Conservation (phyloP, 1,140 invertebrate genomes). For the Coboldia fuscipes region DNA sequence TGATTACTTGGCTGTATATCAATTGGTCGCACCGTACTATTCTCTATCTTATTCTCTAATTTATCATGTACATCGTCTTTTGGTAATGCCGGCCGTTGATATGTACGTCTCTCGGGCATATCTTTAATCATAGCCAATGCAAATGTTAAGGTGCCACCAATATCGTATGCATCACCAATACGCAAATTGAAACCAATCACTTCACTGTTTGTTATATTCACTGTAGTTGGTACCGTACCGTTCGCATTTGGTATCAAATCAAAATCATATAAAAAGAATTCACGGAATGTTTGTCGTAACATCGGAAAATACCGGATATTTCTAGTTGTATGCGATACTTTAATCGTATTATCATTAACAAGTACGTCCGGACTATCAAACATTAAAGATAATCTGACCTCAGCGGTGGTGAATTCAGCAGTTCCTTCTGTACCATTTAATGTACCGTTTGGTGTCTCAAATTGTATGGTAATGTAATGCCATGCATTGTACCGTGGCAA, state of each 20-base stretch:
- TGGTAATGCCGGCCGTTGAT: conserved; percentile 9
- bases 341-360: conserved; percentile 8
- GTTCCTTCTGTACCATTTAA: conserved; percentile 5
- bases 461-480: conserved; percentile 30
- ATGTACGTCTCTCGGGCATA: neutral
- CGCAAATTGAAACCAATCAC: conserved; percentile 37
- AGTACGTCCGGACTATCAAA: neutral
- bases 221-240: conserved; percentile 30
- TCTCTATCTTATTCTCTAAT: neutral
- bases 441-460: conserved; percentile 3
- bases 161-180: conserved; percentile 39
- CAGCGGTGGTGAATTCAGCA: conserved; percentile 6
- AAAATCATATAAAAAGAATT: conserved; percentile 49
- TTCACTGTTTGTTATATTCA: conserved; percentile 36
- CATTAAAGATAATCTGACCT: conserved; percentile 9
- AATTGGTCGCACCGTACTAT: conserved; percentile 16
- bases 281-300: conserved; percentile 37
- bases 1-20: conserved; percentile 16
- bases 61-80: conserved; percentile 10
- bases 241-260: conserved; percentile 32
- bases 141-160: conserved; percentile 42
- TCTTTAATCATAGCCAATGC: conserved; percentile 27
- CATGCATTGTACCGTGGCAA: conserved; percentile 27
- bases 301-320: conserved; percentile 25
- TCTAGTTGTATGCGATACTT: conserved; percentile 12